Base-by-base conservation (phyloP, 2,888 invertebrate genomes). In the Dendrolimus houi region DNA sequence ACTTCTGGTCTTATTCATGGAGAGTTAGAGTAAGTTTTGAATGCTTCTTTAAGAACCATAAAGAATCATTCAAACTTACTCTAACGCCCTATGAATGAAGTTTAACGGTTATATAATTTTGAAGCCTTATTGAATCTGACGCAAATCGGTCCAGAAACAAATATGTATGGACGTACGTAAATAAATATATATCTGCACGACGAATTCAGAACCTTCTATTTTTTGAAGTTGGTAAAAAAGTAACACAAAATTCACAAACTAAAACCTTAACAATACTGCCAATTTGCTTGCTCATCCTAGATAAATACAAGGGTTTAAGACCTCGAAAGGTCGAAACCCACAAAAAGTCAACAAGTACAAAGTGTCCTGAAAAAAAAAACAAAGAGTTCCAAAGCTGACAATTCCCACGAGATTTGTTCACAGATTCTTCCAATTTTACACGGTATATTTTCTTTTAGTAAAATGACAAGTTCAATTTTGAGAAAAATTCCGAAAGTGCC, bases 381-480 rank as follows among this genome's bases (percentile, higher is more conserved):
- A 47, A 8, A 47, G 7, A 47, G 47, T 47, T 47, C 47, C 9
- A 12, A 47, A 47, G 9, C 12, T 6, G 12, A 47, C 47, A 9
- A 9, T 47, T 47, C 47, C 47, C 47, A 2, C 47, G 47, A 47
- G 47, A 47, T 47, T 47, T 47, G 47, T 9, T 47, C 47, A 12
- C 9, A 47, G 47, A 47, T 47, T 47, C 6, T 9, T 9, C 12
- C 47, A 12, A 12, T 47, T 47, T 47, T 47, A 47, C 47, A 8
- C 47, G 47, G 47, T 47, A 47, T 47, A 47, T 47, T 47, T 47
- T 47, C 47, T 47, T 47, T 47, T 47, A 55, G 55, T 52, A 55
- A 60, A 64, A 61, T 57, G 60, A 62, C 62, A 59, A 63, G 57
- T 59, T 60, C 64, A 64, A 67, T 67, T 63, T 66, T 54, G 47